Conservation (phyloP, 2,113 vertebrate genomes). For the Isurus oxyrinchus region DNA sequence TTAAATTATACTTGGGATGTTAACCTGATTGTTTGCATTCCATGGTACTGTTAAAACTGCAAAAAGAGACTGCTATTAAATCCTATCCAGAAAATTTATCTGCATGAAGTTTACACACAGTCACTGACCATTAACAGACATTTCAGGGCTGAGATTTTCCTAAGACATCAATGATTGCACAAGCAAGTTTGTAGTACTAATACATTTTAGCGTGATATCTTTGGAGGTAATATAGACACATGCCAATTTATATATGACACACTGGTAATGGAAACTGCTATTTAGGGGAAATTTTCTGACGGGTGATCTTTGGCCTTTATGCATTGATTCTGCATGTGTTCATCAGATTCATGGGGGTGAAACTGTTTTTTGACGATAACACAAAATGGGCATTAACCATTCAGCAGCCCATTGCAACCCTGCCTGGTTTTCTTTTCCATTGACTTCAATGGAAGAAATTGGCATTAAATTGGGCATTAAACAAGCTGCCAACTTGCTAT, state of each 20-base stretch:
- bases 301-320: not conserved
- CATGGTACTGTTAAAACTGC: not conserved
- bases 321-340: not conserved
- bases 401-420: not conserved
- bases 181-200: not conserved
- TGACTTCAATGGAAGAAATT: not conserved
- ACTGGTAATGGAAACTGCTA: not conserved
- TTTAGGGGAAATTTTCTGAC: not conserved
- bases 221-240: not conserved
- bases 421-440: not conserved
- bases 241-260: not conserved
- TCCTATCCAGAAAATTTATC: not conserved
- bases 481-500: not conserved
- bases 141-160: not conserved
- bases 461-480: not conserved
- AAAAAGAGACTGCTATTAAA: not conserved
- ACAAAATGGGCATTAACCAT: not conserved
- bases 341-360: not conserved
- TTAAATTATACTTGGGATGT: not conserved
- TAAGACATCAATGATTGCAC: not conserved
- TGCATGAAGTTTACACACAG: not conserved
- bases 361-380: not conserved
- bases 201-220: not conserved
- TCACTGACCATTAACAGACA: not conserved
- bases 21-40: not conserved